A percentile compares a stretch with the other conserved stretches of the same genome.
phyloP scores from a whole-genome alignment of 2,113 vertebrate species.

The Electrona antarctica region DNA sequence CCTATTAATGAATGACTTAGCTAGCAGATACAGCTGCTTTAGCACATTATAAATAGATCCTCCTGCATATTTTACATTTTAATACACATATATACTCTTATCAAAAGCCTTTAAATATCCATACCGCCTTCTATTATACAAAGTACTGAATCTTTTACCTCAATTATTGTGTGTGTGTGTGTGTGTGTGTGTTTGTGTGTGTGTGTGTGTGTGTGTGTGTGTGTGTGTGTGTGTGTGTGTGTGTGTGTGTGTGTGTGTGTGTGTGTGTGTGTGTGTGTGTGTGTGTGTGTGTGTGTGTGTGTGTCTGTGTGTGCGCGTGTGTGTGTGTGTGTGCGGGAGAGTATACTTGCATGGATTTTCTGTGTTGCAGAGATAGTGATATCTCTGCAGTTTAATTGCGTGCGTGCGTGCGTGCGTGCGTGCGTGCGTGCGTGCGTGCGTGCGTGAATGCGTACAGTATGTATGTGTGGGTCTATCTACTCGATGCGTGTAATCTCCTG shows the following conservation, averaged over 20 bases:
- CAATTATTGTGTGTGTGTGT: not conserved
- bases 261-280: no score
- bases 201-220: no score
- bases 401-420: not conserved
- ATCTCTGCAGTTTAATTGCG: no score
- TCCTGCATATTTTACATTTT: conserved; percentile 44
- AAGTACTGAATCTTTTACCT: conserved; percentile 9
- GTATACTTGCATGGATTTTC: no score
- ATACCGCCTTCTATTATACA: conserved; percentile 4
- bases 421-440: not conserved
- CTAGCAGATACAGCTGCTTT: conserved; percentile 60
- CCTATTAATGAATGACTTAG: conserved; percentile 71
- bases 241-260: not conserved
- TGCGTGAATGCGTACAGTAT: not conserved
- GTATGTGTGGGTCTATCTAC: not conserved
- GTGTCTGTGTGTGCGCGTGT: no score
- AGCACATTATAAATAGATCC: conserved; percentile 56
- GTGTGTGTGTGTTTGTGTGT: no score
- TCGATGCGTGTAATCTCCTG: no score
- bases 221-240: no score
- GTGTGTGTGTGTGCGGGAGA: no score
- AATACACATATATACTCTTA: conserved; percentile 29
- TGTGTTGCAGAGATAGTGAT: no score
- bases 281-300: no score
- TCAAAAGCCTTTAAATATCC: conserved; percentile 6